Evolutionary conservation across 2,113 vertebrate genomes (phyloP).

Genomic region (Phasianus colchicus): DNA sequence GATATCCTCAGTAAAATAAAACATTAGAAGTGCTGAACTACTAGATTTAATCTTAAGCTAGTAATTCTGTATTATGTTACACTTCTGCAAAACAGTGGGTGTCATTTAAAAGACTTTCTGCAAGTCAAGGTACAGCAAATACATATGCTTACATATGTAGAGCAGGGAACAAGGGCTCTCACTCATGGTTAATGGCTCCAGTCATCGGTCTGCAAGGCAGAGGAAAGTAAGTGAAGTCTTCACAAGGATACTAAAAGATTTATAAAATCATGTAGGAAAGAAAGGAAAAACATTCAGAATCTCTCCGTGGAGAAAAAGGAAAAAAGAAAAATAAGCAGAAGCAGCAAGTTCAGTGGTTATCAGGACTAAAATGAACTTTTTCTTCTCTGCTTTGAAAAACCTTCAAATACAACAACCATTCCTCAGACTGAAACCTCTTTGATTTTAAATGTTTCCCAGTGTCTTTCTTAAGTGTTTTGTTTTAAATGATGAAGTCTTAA

Average conservation of each 20-base stretch:
- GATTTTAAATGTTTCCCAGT: conserved; percentile 69
- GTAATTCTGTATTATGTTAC: neutral
- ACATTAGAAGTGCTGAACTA: neutral
- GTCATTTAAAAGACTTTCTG: neutral
- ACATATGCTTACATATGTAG: neutral
- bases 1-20: neutral
- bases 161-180: neutral
- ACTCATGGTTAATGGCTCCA: neutral
- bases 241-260: conserved; percentile 17
- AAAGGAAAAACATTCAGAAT: conserved; percentile 50
- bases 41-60: neutral
- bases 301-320: neutral
- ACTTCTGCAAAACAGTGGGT: neutral
- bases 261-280: conserved; percentile 42
- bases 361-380: conserved; percentile 41
- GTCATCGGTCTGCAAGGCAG: neutral
- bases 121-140: neutral
- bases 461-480: conserved; percentile 77
- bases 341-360: conserved; percentile 42
- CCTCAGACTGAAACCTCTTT: conserved; percentile 58
- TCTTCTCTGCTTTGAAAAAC: conserved; percentile 57
- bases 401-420: conserved; percentile 61
- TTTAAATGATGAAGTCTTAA: conserved; percentile 75
- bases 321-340: conserved; percentile 52
- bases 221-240: conserved; percentile 27